phyloP scores from a whole-genome alignment of 2,113 vertebrate genomes.

The Apodemus speciosus region DNA sequence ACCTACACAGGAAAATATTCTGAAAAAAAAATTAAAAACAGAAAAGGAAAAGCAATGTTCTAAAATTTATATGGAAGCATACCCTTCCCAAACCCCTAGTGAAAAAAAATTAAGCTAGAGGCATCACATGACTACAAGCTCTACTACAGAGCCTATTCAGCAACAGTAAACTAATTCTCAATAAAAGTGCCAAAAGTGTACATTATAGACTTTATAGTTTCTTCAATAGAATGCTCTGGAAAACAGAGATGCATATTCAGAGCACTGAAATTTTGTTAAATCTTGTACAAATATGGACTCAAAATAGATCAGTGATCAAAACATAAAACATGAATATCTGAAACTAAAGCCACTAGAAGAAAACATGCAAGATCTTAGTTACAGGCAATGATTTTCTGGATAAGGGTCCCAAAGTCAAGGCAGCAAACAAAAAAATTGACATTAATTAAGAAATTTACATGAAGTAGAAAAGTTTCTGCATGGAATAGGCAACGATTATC shows the following conservation, averaged over 20 bases:
- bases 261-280: neutral
- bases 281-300: neutral
- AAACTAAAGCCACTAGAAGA: neutral
- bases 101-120: neutral
- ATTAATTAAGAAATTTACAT: neutral
- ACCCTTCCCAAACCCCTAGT: neutral
- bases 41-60: neutral
- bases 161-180: neutral
- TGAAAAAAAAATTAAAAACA: neutral
- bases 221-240: neutral
- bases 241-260: neutral
- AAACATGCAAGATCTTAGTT: neutral
- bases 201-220: neutral
- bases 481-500: neutral
- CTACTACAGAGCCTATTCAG: neutral
- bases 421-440: neutral
- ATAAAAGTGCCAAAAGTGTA: neutral
- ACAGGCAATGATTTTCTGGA: neutral
- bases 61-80: neutral
- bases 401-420: neutral
- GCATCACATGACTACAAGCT: neutral
- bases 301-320: neutral
- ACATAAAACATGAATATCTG: neutral
- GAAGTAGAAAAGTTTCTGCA: neutral
- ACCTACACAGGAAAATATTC: neutral